Percentiles rank a stretch among this genome's conserved stretches.
phyloP scores from a whole-genome alignment of 2,797 vertebrate genomes.

The Pseudomugil tenellus region DNA sequence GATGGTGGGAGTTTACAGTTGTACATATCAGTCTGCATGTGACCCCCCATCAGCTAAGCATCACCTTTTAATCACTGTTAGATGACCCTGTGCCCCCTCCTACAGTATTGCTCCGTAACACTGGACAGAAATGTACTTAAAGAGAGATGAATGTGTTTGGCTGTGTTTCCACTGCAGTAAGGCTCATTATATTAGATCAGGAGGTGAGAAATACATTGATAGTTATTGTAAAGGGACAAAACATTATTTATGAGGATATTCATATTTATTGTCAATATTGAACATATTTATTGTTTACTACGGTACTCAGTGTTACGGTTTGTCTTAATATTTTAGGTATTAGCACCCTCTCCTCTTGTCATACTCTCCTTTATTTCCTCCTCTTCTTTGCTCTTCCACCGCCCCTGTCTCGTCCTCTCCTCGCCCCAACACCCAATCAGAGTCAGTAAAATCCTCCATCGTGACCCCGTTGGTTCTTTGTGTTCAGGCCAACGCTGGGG shows the following conservation, averaged over 20 bases:
- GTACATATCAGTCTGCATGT: slow-evolving; percentile 81
- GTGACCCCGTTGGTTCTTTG: slow-evolving; percentile 61
- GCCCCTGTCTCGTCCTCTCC: slow-evolving; percentile 15
- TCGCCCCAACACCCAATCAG: neutral
- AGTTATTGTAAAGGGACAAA: slow-evolving; percentile 36
- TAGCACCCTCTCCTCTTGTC: slow-evolving; percentile 35
- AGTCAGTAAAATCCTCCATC: slow-evolving; percentile 35
- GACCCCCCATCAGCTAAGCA: slow-evolving; percentile 51
- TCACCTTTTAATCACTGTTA: slow-evolving; percentile 57
- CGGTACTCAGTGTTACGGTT: slow-evolving; percentile 71
- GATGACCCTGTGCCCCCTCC: slow-evolving; percentile 44
- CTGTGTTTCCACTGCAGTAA: slow-evolving; percentile 39
- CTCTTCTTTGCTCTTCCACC: slow-evolving; percentile 6
- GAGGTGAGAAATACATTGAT: slow-evolving; percentile 44
- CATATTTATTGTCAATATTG: slow-evolving; percentile 70
- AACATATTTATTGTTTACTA: slow-evolving; percentile 66
- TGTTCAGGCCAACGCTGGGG: slow-evolving; percentile 43
- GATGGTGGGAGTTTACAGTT: slow-evolving; percentile 58
- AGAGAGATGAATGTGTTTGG: slow-evolving; percentile 10
- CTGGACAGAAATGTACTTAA: slow-evolving; percentile 45
- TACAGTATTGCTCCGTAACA: slow-evolving; percentile 63
- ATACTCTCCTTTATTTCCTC: slow-evolving; percentile 9
- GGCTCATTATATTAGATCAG: slow-evolving; percentile 39
- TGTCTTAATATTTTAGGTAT: slow-evolving; percentile 70
- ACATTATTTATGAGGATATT: slow-evolving; percentile 64